Conservation (phyloP, 2,113 vertebrate species). For the Pungitius pungitius region DNA sequence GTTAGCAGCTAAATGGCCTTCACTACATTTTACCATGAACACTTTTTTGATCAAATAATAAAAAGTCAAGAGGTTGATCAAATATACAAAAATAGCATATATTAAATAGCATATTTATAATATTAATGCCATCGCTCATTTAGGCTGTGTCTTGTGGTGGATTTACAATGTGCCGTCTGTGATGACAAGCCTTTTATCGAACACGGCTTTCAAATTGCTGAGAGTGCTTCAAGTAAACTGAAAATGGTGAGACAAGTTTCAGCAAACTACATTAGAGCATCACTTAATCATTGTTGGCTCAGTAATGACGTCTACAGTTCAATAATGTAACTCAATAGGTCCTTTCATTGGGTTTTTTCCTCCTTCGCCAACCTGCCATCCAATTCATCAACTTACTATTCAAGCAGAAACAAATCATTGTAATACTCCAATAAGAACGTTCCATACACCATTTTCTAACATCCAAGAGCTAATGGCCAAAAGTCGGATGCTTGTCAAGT, state of each 20-base stretch:
- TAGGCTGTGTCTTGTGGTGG: not conserved
- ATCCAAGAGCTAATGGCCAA: not conserved
- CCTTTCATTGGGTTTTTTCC: not conserved
- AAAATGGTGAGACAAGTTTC: constrained; percentile 36
- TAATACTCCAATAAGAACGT: not conserved
- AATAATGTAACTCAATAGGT: constrained; percentile 2
- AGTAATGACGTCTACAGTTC: constrained; percentile 1
- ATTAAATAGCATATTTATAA: no score
- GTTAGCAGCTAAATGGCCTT: constrained; percentile 31
- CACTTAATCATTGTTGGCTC: not conserved
- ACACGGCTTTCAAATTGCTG: constrained; percentile 7
- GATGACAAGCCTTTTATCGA: not conserved
- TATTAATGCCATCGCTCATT: not conserved
- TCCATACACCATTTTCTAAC: not conserved
- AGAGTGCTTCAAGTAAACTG: constrained; percentile 22
- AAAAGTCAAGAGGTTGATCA: constrained; percentile 2
- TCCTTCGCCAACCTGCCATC: not conserved
- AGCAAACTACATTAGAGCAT: constrained; percentile 26
- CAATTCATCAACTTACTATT: not conserved
- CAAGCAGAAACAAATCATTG: not conserved
- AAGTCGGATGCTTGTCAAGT: not conserved
- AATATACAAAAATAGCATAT: constrained; percentile 27
- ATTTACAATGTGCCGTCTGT: not conserved
- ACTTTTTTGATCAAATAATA: constrained; percentile 3
- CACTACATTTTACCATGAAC: not conserved